Percentiles rank a stretch among this genome's conserved stretches.
Evolutionary conservation across 2,797 vertebrate species (phyloP).

Genomic region (Zenarchopterus dispar): DNA sequence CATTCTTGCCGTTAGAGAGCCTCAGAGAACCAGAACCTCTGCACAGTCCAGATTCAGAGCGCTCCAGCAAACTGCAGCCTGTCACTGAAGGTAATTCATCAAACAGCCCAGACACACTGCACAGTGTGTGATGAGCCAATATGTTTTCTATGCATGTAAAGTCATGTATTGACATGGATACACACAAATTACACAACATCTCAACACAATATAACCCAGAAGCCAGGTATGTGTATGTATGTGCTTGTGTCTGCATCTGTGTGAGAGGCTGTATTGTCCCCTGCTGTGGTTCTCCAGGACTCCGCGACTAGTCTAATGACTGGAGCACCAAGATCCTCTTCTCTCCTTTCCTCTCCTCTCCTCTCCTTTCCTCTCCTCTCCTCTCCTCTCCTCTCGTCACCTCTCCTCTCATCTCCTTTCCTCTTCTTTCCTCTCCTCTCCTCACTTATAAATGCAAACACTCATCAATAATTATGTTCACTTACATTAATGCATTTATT

Average conservation of each 20-base stretch:
- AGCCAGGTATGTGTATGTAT: constrained; percentile 25
- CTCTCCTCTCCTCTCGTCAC: neutral
- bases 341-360: constrained; percentile 10
- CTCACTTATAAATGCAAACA: too few relatives aligned
- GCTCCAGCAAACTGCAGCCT: constrained; percentile 95
- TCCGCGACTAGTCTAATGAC: constrained; percentile 61
- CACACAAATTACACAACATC: constrained; percentile 4
- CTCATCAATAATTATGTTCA: too few relatives aligned
- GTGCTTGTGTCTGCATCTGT: constrained; percentile 33
- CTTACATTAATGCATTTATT: too few relatives aligned
- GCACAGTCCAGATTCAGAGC: constrained; percentile 96
- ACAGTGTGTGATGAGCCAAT: neutral
- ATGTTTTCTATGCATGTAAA: neutral
- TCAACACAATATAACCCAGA: constrained; percentile 21
- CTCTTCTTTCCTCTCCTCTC: neutral
- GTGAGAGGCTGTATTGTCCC: constrained; percentile 61
- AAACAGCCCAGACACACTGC: neutral
- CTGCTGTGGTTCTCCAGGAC: constrained; percentile 61
- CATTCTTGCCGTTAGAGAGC: constrained; percentile 93
- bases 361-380: constrained; percentile 8
- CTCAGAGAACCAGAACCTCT: constrained; percentile 96
- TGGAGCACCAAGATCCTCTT: constrained; percentile 52
- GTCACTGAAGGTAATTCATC: constrained; percentile 90
- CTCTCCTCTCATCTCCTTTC: neutral
- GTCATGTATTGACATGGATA: neutral